Conservation (phyloP, 1,140 invertebrate genomes). For the Lepidurus packardi region DNA sequence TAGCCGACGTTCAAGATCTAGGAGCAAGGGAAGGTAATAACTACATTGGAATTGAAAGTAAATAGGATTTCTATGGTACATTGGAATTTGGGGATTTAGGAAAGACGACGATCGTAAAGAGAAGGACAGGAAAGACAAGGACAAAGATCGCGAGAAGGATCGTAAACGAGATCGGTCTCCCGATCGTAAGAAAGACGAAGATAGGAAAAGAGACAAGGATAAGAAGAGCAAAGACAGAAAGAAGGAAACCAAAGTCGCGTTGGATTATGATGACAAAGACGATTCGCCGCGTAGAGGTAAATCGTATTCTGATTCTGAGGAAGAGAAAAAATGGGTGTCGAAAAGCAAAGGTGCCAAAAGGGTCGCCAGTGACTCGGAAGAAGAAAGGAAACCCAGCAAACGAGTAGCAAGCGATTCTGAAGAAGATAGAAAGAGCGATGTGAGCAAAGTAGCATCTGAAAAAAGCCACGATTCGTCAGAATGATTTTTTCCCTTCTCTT, state of each 20-base stretch:
- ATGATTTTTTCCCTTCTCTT: not conserved
- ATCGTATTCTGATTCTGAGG: not conserved
- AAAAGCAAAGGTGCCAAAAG: not conserved
- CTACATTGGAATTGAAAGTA: not conserved
- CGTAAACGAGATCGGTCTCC: constrained; percentile 36
- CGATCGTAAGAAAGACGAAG: constrained; percentile 33
- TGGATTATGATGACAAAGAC: constrained; percentile 4
- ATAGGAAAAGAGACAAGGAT: constrained; percentile 34
- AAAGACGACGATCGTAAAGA: constrained; percentile 34
- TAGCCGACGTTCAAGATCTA: constrained; percentile 50
- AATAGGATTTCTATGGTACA: not conserved
- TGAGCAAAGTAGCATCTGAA: not conserved
- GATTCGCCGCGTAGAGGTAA: not conserved
- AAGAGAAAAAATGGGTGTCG: not conserved
- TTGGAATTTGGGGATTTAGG: not conserved
- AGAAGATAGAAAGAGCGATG: not conserved
- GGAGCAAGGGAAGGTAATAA: constrained; percentile 39
- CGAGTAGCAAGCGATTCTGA: not conserved
- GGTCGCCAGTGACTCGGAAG: not conserved
- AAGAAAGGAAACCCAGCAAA: constrained; percentile 3
- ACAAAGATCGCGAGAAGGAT: constrained; percentile 36
- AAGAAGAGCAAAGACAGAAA: constrained; percentile 27
- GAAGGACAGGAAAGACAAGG: constrained; percentile 33
- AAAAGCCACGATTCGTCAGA: constrained; percentile 6
- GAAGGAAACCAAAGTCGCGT: not conserved